Base-by-base conservation (phyloP, 2,888 invertebrate species). In the Napeogenes inachia region DNA sequence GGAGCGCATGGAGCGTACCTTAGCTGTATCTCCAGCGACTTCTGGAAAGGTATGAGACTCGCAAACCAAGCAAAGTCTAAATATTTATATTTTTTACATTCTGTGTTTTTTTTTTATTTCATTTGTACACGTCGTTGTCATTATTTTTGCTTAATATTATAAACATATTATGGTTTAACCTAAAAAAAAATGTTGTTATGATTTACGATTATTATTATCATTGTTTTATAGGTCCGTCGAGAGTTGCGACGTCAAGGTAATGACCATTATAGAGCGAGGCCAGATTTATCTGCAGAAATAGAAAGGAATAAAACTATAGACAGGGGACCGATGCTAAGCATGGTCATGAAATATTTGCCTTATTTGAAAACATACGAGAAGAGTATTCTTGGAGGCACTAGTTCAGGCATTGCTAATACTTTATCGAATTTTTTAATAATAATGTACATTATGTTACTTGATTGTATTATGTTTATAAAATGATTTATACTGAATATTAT, bases 281-380 rank as follows among this genome's bases (percentile, higher is more conserved):
- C 32, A 5, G 63, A 53, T 30, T 12, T 59, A 42, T 54, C 55
- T 8, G 38, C 56, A 1, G 67, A 66, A n/a, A 54, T 64, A 35
- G 71, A 70, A 60, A 64, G 62, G 2, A 80, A 76, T 53, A 75
- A 66, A 30, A 66, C 75, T 0, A 33, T 68, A 2, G 79, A 82
- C 3, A 73, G 71, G 57, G 73, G 74, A 2, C 79, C 82, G 0
- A 80, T 87, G 73, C 66, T 85, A 2, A 77, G 76, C 13, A 86
- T 86, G 81, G 77, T 86, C 1, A 33, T 83, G 2, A 79, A 79
- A 61, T 87, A 87, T 61, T 71, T 87, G 71, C 87, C 87, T 1
- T 81, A 82, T 54, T 68, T 88, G n/a, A 84, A 81, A 57, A 71
- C 79, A 0, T 85, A 86, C 46, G 75, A 84, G 62, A 71, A 70